These are phyloP conservation scores for Agrilus planipennis DNA, from an alignment of 1,140 invertebrate genomes.

Conservation along the genomic window DNA sequence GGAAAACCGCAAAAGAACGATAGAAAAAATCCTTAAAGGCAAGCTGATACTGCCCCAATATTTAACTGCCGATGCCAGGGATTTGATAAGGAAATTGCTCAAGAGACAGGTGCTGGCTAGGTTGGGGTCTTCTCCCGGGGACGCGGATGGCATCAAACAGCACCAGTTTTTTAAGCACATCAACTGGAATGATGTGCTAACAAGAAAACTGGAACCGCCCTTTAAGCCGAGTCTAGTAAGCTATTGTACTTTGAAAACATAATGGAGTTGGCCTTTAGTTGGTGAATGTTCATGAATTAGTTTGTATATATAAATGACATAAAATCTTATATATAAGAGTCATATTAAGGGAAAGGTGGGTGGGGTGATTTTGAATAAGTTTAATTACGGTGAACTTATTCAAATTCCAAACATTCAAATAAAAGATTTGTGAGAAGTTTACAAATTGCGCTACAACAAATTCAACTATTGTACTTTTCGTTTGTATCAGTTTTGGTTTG, in stretches of 20 bases:
- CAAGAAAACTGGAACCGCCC: slow-evolving; percentile 79
- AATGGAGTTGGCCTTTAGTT: no score
- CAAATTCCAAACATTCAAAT: no score
- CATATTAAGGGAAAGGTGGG: no score
- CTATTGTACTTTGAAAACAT: slow-evolving; percentile 16
- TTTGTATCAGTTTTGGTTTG: background rate
- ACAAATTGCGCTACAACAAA: no score
- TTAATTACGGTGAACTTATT: no score
- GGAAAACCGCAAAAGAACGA: slow-evolving; percentile 94
- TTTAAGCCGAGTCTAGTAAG: slow-evolving; percentile 80
- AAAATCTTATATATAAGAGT: no score
- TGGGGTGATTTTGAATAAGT: no score
- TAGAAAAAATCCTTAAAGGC: slow-evolving; percentile 95
- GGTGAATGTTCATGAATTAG: no score
- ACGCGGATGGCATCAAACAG: slow-evolving; percentile 75
- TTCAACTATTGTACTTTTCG: no score
- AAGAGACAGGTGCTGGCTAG: slow-evolving; percentile 54
- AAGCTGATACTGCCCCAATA: slow-evolving; percentile 91
- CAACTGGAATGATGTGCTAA: slow-evolving; percentile 86
- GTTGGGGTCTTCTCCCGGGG: slow-evolving; percentile 69
- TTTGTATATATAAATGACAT: no score
- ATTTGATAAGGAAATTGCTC: slow-evolving; percentile 76
- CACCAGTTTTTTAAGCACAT: slow-evolving; percentile 90
- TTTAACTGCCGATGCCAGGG: slow-evolving; percentile 86
- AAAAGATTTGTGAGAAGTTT: background rate